Conservation (phyloP, 2,888 invertebrate species). For the Xylophagus ater region DNA sequence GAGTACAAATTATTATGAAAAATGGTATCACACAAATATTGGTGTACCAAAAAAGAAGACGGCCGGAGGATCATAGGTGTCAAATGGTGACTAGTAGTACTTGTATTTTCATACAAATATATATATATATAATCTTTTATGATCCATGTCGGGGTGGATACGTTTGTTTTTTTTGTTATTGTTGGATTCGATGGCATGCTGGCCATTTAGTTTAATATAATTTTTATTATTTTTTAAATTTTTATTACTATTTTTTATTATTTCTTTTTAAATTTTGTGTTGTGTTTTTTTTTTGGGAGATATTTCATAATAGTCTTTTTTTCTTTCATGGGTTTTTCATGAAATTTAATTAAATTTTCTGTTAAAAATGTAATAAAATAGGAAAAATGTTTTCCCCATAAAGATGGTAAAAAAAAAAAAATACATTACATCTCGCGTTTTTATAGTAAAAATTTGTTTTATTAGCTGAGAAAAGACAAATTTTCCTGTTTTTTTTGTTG, state of each 20-base stretch:
- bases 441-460: too few relatives aligned
- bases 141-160: neutral
- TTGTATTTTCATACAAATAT: too few relatives aligned
- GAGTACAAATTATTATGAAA: slow-evolving; percentile 35
- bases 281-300: slow-evolving; percentile 1
- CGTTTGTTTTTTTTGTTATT: too few relatives aligned
- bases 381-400: too few relatives aligned
- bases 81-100: too few relatives aligned
- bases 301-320: neutral
- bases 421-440: neutral
- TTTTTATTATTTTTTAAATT: neutral
- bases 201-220: neutral
- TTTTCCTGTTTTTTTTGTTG: too few relatives aligned
- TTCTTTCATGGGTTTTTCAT: neutral
- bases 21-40: slow-evolving; percentile 31
- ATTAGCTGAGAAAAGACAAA: too few relatives aligned
- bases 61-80: too few relatives aligned
- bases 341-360: slow-evolving; percentile 5
- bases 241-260: too few relatives aligned
- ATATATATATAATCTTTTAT: neutral
- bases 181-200: too few relatives aligned
- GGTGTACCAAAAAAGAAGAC: too few relatives aligned
- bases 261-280: neutral
- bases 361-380: neutral
- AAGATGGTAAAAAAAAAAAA: slow-evolving; percentile 1